Evolutionary conservation across 1,140 invertebrate species (phyloP).

Genomic region (Drusus annulatus): DNA sequence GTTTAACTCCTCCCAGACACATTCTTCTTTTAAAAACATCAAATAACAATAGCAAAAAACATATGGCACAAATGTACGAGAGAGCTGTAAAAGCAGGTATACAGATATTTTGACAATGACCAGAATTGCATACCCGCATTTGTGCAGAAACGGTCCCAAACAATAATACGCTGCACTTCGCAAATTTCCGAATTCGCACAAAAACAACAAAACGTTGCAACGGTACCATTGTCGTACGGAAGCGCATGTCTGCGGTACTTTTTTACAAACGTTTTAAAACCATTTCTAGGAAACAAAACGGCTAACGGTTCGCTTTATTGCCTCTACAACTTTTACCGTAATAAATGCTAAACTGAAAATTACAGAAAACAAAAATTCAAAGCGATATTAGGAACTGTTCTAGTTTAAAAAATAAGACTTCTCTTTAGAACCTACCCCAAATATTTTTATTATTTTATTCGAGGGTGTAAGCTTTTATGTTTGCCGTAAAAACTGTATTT

Average conservation of each 20-base stretch:
- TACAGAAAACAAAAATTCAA: no score
- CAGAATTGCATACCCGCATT: neutral
- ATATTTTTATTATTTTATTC: no score
- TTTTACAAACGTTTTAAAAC: neutral
- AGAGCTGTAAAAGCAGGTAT: neutral
- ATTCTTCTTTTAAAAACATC: neutral
- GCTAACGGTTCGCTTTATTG: neutral
- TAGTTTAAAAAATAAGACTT: no score
- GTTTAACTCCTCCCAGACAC: neutral
- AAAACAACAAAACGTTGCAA: slow-evolving; percentile 1
- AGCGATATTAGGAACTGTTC: no score
- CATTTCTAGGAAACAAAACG: neutral
- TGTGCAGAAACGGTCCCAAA: neutral
- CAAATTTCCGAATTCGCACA: neutral
- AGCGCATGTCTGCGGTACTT: slow-evolving; percentile 23
- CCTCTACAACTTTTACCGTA: slow-evolving; percentile 11
- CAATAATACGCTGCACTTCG: neutral
- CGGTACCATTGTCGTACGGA: neutral
- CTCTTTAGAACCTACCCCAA: no score
- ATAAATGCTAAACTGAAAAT: no score
- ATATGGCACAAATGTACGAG: neutral
- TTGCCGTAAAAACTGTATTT: no score
- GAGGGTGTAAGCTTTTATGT: no score
- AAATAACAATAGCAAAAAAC: neutral
- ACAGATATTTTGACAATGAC: neutral